Base-by-base conservation (phyloP, 2,888 invertebrate genomes). In the Caenorhabditis sp. region DNA sequence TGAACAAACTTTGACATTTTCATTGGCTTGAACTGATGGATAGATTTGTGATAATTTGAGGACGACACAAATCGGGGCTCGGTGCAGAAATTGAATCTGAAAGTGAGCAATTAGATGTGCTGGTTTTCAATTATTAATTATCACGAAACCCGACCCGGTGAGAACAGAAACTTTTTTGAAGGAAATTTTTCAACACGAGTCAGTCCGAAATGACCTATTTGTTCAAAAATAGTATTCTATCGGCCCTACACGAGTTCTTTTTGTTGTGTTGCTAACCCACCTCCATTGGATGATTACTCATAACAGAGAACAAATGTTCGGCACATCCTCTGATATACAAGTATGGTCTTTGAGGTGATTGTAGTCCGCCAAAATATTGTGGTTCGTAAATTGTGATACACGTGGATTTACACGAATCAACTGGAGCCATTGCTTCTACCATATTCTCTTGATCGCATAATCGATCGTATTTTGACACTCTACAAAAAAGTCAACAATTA, bases 311-410 rank as follows among this genome's bases (percentile, higher is more conserved):
- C 26, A 81, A 76, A 24, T 71, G 65, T 24, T 82, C 80, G 1
- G 81, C 78, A 53, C 81, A 82, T n/a, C 81, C 81, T 37, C 81
- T 58, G n/a, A 82, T 80, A 63, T 73, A 79, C 0, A 80, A 62
- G 51, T 54, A 80, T 0, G 81, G 81, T 1, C 77, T 66, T 49
- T 76, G 54, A 0, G 66, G 53, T 19, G 75, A 70, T 77, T 82
- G 80, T 0, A 82, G 59, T 1, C 81, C 82, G 58, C 80, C 80
- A 57, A 82, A 76, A 63, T 76, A 82, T 55, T 78, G 80, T 26
- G 80, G 80, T 50, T 82, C 82, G 31, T 76, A 82, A 19, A 82
- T 73, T 1, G 82, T 82, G 43, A 82, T 69, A 65, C 82, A 82
- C 0, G 82, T 74, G 0, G 80, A 69, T 26, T 66, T 69, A 57